Base-by-base conservation (phyloP, 2,888 invertebrate genomes). In the Drosophila vallismaia region DNA sequence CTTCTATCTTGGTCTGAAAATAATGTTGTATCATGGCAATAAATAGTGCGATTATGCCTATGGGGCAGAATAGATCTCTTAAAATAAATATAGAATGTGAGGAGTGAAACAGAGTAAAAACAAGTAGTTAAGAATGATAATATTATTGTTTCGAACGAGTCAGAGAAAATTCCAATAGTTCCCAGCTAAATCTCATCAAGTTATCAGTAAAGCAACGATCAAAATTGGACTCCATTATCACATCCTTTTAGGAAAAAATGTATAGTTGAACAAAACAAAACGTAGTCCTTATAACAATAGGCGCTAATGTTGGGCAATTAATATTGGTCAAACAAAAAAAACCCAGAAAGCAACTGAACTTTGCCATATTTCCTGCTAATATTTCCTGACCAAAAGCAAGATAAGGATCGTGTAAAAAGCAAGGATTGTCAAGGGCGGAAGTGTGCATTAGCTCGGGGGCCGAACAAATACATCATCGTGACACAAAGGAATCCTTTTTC, bases 21-120 rank as follows among this genome's bases (percentile, higher is more conserved):
- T 88, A 85, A 83, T 85, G 89, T 88, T 85, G 89, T 88, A 89
- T 88, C 86, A 88, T 89, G 84, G 82, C 88, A 89, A 88, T 89
- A 89, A 88, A 88, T 88, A 88, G 86, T 88, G 88, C 60, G 88
- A 88, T 88, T 88, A 88, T 63, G 63, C 33, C 26, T 44, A n/a
- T 50, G 33, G 60, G 29, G 5, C 5, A 42, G 48, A 63, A 28
- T 28, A 52, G 72, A 48, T 33, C 50, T 10, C 45, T 28, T 28
- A 24, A 2, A 38, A 31, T 40, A 31, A 42, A 33, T 45, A 38
- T 28, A 8, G 9, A 36, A 19, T 19, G 2, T 19, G 19, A 33
- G 24, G 38, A 19, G 12, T n/a, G 14, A 14, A 14, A 14, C 14
- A 14, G 14, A 14, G n/a, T n/a, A n/a, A n/a, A n/a, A n/a, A n/a